Evolutionary conservation across 1,140 invertebrate species (phyloP).

Genomic region (Vanessa tameamea): DNA sequence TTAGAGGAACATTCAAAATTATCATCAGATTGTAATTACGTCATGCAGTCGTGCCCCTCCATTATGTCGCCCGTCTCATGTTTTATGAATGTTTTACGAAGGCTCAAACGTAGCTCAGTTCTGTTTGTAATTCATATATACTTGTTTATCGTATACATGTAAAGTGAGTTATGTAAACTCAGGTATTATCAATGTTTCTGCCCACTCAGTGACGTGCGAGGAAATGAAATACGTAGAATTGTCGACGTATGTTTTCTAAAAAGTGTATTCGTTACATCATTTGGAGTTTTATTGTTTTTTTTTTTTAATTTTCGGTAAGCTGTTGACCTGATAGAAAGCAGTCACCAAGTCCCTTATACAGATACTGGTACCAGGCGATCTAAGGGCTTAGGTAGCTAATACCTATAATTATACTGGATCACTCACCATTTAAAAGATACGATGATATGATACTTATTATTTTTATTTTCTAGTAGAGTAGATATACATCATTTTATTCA

Average conservation of each 20-base stretch:
- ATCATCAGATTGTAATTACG: conserved; percentile 24
- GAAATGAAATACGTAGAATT: conserved; percentile 1
- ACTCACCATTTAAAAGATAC: too few species aligned
- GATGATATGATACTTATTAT: too few species aligned
- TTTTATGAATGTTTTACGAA: conserved; percentile 34
- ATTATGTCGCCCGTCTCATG: conserved; percentile 32
- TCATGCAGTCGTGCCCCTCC: conserved; percentile 1
- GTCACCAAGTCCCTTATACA: too few species aligned
- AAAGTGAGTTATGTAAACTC: conserved; percentile 19
- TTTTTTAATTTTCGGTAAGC: neutral
- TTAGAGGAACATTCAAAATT: conserved; percentile 11
- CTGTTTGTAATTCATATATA: conserved; percentile 20
- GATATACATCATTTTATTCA: too few species aligned
- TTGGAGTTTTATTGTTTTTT: neutral
- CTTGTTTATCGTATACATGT: neutral
- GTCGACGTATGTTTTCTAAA: neutral
- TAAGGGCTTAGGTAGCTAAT: too few species aligned
- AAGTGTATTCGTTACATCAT: neutral
- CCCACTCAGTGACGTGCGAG: conserved; percentile 23
- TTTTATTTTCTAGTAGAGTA: too few species aligned
- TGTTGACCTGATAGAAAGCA: too few species aligned
- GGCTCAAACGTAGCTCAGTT: conserved; percentile 17
- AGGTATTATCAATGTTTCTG: conserved; percentile 7
- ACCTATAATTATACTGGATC: too few species aligned
- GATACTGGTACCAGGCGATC: too few species aligned